Evolutionary conservation across 2,888 invertebrate genomes (phyloP).

Genomic region (Prenolepis imparis): DNA sequence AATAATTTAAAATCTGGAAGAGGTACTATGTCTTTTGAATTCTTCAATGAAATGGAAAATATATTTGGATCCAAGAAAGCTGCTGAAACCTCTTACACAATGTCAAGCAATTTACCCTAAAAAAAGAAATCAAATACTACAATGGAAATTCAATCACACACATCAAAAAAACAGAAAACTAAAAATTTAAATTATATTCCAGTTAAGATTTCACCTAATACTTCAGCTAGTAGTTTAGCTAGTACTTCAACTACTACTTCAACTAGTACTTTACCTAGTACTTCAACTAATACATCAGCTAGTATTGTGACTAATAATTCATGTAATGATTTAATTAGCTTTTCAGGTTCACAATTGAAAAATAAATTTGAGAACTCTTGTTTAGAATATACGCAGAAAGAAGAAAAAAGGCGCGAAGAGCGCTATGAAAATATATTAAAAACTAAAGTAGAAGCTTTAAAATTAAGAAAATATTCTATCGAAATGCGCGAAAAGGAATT

Average conservation of each 20-base stretch:
- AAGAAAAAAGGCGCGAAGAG: slow-evolving; percentile 1
- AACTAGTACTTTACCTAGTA: not conserved
- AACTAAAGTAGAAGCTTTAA: not conserved
- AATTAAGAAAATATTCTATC: slow-evolving; percentile 1
- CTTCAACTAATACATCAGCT: not conserved
- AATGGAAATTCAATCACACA: not conserved
- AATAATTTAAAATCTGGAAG: slow-evolving; percentile 16
- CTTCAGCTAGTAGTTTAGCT: no score
- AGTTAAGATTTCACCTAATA: no score
- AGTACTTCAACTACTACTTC: not conserved
- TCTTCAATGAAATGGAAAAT: slow-evolving; percentile 8
- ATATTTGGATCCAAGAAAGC: not conserved
- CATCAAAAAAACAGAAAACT: not conserved
- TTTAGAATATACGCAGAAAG: not conserved
- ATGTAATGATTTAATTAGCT: not conserved
- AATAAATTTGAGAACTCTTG: slow-evolving; percentile 3
- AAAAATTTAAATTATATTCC: not conserved
- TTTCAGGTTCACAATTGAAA: not conserved
- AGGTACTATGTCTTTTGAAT: slow-evolving; percentile 12
- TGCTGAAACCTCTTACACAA: not conserved
- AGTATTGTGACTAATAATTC: not conserved
- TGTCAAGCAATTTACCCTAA: not conserved
- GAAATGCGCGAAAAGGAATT: slow-evolving; percentile 10
- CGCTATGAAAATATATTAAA: not conserved
- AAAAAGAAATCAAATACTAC: not conserved